Conservation (phyloP, 1,140 invertebrate species). For the Saccostrea glomerata region DNA sequence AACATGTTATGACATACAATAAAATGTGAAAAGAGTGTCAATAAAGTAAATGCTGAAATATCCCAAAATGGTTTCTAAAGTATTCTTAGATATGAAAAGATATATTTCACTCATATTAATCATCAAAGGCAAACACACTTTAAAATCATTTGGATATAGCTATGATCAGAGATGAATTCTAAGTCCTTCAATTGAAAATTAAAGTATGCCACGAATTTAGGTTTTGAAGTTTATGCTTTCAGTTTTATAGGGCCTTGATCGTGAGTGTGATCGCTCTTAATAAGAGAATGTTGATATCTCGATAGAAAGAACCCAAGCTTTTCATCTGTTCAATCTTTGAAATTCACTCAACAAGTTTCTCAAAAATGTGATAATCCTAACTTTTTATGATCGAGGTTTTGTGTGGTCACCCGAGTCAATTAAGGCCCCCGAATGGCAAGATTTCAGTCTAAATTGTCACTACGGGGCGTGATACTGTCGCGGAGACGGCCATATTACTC, state of each 20-base stretch:
- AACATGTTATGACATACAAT: not conserved
- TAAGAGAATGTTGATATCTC: constrained; percentile 10
- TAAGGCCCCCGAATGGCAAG: constrained; percentile 4
- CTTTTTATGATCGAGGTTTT: constrained; percentile 24
- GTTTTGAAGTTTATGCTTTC: not conserved
- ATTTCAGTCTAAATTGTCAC: constrained; percentile 14
- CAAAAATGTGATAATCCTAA: constrained; percentile 29
- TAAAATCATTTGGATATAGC: too few relatives aligned
- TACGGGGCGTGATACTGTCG: constrained; percentile 1
- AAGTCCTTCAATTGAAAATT: not conserved
- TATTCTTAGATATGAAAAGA: too few relatives aligned
- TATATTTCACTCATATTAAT: too few relatives aligned
- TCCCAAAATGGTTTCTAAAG: too few relatives aligned
- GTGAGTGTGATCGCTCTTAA: constrained; percentile 6
- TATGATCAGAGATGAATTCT: too few relatives aligned
- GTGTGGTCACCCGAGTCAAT: constrained; percentile 34
- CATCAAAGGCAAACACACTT: too few relatives aligned
- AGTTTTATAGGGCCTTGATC: constrained; percentile 3
- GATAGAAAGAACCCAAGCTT: not conserved
- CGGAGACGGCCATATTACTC: not conserved
- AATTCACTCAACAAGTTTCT: constrained; percentile 13
- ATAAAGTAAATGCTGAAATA: too few relatives aligned
- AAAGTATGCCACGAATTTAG: constrained; percentile 1
- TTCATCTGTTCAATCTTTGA: constrained; percentile 29
- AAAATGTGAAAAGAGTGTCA: too few relatives aligned